A percentile compares a stretch with the other conserved stretches of the same genome.
Conservation (phyloP, 2,888 invertebrate species). For the Operophtera brumata region DNA sequence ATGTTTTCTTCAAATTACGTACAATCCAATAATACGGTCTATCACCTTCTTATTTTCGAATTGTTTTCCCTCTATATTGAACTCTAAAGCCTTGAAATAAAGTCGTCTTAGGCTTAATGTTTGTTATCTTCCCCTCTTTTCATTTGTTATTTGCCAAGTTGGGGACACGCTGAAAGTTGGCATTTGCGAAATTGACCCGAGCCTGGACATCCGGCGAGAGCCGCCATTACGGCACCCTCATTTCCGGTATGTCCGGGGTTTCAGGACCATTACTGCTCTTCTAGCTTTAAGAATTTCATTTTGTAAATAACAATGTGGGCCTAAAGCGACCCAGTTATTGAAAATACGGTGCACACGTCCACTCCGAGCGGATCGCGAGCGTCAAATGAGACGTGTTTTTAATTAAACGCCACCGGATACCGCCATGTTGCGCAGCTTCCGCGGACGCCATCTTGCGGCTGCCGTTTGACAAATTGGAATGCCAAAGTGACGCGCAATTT, state of each 20-base stretch:
- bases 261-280: conserved; percentile 42
- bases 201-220: conserved; percentile 52
- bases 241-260: conserved; percentile 54
- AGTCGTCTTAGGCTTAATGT: conserved; percentile 6
- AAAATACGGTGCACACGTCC: conserved; percentile 48
- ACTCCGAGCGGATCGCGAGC: conserved; percentile 47
- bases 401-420: conserved; percentile 74
- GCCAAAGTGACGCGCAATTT: conserved; percentile 80
- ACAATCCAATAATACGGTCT: conserved; percentile 34
- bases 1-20: conserved; percentile 29
- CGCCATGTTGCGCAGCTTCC: conserved; percentile 68
- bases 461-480: conserved; percentile 80
- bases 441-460: conserved; percentile 74
- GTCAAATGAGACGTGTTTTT: conserved; percentile 76
- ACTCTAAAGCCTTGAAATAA: conserved; percentile 18
- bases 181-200: conserved; percentile 48
- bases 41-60: conserved; percentile 26
- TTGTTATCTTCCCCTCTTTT: conserved; percentile 39
- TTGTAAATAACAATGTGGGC: conserved; percentile 24
- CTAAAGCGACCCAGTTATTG: conserved; percentile 37
- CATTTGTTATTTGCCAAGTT: conserved; percentile 51
- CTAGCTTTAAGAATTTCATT: conserved; percentile 18
- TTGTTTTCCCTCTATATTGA: neutral
- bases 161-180: conserved; percentile 43
- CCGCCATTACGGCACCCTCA: conserved; percentile 58